These are phyloP conservation scores for Damaliscus lunatus DNA, from an alignment of 2,113 vertebrate genomes.

Conservation along the genomic window DNA sequence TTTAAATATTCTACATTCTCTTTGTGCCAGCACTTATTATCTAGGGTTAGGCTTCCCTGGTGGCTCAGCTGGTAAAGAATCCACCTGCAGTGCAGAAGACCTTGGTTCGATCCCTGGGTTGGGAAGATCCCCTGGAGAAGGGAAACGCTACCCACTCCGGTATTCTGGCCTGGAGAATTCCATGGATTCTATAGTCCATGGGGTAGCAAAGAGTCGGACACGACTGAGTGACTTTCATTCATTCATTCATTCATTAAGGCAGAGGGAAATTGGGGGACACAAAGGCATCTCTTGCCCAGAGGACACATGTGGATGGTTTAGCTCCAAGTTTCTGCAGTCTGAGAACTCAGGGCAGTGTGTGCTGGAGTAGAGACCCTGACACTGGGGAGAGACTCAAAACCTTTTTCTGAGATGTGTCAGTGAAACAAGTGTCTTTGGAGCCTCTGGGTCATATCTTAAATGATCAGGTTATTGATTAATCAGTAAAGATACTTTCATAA, in stretches of 20 bases:
- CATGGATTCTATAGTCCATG: neutral
- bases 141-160: neutral
- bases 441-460: neutral
- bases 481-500: neutral
- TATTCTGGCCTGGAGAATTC: neutral
- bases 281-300: neutral
- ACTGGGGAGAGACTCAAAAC: neutral
- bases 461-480: neutral
- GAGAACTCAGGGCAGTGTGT: neutral
- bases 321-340: neutral
- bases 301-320: neutral
- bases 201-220: neutral
- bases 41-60: neutral
- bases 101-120: neutral
- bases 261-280: neutral
- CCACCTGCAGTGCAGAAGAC: neutral
- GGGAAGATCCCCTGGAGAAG: neutral
- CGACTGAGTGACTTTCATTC: rapidly evolving
- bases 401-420: neutral
- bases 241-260: neutral
- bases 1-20: neutral
- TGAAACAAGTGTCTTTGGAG: neutral
- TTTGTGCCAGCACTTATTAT: neutral
- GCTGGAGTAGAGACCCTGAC: neutral
- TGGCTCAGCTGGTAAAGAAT: neutral